Evolutionary conservation across 2,888 invertebrate genomes (phyloP).

Genomic region (Exocentrus adspersus): DNA sequence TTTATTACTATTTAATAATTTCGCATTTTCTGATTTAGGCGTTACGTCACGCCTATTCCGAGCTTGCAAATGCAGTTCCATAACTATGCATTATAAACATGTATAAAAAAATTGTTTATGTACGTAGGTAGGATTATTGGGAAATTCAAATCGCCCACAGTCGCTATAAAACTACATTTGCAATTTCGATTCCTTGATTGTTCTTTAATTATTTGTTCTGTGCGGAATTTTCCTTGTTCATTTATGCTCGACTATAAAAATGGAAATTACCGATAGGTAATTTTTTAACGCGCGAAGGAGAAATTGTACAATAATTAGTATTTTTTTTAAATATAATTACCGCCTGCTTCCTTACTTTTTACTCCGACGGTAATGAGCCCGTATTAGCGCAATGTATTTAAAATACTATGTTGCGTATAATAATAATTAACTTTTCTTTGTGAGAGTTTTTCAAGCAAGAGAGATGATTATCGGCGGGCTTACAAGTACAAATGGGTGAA

Average conservation of each 20-base stretch:
- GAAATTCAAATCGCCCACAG: neutral
- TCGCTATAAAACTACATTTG: neutral
- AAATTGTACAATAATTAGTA: neutral
- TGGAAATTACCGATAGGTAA: neutral
- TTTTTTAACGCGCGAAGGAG: neutral
- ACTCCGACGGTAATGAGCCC: neutral
- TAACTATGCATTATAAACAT: too few relatives aligned
- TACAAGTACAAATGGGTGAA: neutral
- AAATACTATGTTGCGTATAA: neutral
- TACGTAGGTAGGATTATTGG: neutral
- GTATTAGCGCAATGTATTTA: neutral
- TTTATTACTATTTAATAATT: too few relatives aligned
- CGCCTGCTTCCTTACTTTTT: neutral
- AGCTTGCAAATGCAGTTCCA: neutral
- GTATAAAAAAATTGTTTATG: too few relatives aligned
- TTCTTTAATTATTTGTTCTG: slow-evolving; percentile 2
- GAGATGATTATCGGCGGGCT: neutral
- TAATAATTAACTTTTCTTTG: slow-evolving; percentile 3
- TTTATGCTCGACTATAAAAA: neutral
- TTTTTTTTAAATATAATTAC: slow-evolving; percentile 1
- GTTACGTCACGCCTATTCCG: too few relatives aligned
- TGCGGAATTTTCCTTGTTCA: neutral
- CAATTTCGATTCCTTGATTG: neutral
- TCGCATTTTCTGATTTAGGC: too few relatives aligned
- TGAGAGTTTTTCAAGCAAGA: neutral